These are phyloP conservation scores for Piscicola geometra DNA, from an alignment of 2,888 invertebrate genomes.

Conservation along the genomic window DNA sequence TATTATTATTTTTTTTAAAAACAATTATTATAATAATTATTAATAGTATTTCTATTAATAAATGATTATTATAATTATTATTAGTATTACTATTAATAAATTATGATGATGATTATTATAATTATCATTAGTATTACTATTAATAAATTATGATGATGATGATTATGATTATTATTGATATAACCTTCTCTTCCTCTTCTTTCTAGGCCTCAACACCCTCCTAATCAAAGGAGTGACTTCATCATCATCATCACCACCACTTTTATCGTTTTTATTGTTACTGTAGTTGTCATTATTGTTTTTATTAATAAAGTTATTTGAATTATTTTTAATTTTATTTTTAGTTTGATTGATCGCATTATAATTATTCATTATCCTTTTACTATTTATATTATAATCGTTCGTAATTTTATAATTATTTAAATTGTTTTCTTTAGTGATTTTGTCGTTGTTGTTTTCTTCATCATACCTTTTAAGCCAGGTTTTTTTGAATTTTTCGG, in stretches of 20 bases:
- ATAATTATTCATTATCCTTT: neutral
- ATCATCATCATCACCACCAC: neutral
- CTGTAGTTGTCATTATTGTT: neutral
- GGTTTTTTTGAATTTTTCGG: neutral
- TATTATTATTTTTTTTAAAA: too few species aligned
- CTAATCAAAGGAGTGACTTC: neutral
- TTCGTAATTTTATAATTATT: neutral
- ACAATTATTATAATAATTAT: too few species aligned
- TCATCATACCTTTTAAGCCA: neutral
- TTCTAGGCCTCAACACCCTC: neutral
- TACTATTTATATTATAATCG: too few species aligned
- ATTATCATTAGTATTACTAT: neutral
- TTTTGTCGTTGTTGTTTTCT: neutral
- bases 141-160: neutral
- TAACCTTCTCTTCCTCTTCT: constrained; percentile 6
- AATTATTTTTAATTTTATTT: neutral
- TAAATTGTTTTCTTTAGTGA: neutral
- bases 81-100: neutral
- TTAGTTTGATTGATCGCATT: neutral
- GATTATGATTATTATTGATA: neutral
- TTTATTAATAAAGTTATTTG: neutral
- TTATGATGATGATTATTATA: neutral
- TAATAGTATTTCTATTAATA: too few species aligned
- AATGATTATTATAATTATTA: neutral
- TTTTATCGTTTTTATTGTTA: neutral